Base-by-base conservation (phyloP, 53 echinoderm and acorn worm species). In the Henricia sp. region DNA sequence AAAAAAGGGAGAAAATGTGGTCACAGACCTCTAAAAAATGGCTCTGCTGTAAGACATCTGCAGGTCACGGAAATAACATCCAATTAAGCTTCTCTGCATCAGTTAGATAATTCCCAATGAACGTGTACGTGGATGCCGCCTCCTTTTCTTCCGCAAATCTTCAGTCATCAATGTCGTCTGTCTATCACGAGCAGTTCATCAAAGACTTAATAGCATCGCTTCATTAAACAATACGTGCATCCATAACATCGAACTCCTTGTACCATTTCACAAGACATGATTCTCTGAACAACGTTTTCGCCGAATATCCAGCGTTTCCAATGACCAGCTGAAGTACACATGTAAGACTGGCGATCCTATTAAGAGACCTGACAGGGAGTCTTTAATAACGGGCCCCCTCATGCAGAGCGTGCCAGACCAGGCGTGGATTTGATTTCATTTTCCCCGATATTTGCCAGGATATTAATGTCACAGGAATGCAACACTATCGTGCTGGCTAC, bases 301-400 rank as follows among this genome's bases (percentile, higher is more conserved):
- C 62, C n/a, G 60, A 19, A 23, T 6, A 17, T 37, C 67, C 59
- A 27, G 30, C 26, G 57, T 30, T 77, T 40, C 30, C 36, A 37
- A 73, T 73, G 25, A 33, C 33, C 40, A 57, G 36, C 16, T 16
- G 6, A 41, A 19, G 32, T 24, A 56, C 57, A 20, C 57, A 14
- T 4, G 50, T 70, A 56, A 39, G 21, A 23, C 37, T n/a, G n/a
- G n/a, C 8, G 25, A 27, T 4, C 14, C 14, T n/a, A 80, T 80
- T 63, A 64, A 20, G 33, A 14, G n/a, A 12, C 63, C 32, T 44
- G 6, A 6, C 34, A 44, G 78, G 78, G 64, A 78, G 62, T 44
- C 78, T 77, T 64, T 80, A 80, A 80, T 80, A 80, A 80, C 80
- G 1, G 34, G 32, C 43, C 64, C 80, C 63, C 48, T 80, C 80